phyloP scores from a whole-genome alignment of 1,140 invertebrate genomes.

The Drosophila lini region DNA sequence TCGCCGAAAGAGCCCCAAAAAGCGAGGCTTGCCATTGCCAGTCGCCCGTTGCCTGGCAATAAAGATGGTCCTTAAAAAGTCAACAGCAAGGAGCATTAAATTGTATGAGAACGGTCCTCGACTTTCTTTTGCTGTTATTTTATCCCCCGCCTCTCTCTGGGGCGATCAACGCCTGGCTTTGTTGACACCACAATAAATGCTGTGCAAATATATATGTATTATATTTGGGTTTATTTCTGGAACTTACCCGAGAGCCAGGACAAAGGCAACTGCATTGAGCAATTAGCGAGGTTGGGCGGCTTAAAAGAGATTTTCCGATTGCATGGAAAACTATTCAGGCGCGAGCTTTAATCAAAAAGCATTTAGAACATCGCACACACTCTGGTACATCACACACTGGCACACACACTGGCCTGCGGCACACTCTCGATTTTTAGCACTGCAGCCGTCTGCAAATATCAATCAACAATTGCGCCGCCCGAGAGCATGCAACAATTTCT shows the following conservation, averaged over 20 bases:
- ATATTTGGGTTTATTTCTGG: neutral
- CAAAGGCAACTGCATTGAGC: constrained; percentile 42
- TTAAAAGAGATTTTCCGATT: constrained; percentile 50
- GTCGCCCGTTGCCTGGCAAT: constrained; percentile 48
- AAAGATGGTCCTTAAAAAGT: constrained; percentile 66
- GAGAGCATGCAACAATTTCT: constrained; percentile 68
- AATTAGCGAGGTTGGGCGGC: constrained; percentile 48
- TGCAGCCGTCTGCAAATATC: constrained; percentile 54
- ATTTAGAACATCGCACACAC: constrained; percentile 19
- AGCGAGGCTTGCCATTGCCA: constrained; percentile 2
- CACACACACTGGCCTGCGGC: constrained; percentile 15
- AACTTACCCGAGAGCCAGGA: constrained; percentile 54
- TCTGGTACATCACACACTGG: constrained; percentile 19
- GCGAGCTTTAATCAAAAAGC: constrained; percentile 69
- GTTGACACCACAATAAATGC: constrained; percentile 46
- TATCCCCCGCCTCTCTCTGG: constrained; percentile 23
- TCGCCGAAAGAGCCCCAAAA: constrained; percentile 9
- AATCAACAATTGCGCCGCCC: constrained; percentile 59
- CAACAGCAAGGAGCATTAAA: constrained; percentile 57
- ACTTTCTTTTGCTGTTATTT: constrained; percentile 5
- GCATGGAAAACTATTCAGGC: constrained; percentile 61
- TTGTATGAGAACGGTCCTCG: constrained; percentile 39
- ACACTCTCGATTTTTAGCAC: constrained; percentile 26
- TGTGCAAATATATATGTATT: neutral
- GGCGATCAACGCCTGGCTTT: constrained; percentile 40